Evolutionary conservation across 2,113 vertebrate species (phyloP).

Genomic region (Centrocercus urophasianus): DNA sequence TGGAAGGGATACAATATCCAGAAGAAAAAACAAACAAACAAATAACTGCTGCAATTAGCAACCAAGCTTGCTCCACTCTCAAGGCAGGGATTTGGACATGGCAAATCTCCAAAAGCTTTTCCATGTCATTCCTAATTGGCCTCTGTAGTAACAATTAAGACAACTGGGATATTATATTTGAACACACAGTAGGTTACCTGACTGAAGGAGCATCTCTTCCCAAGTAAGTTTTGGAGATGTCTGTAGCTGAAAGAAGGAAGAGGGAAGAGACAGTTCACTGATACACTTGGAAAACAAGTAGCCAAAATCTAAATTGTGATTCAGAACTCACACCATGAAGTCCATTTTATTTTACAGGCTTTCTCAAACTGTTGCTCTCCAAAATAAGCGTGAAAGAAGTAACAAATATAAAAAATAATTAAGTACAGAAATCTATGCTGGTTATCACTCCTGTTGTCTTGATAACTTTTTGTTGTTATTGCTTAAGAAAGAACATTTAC

Average conservation of each 20-base stretch:
- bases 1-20: not conserved
- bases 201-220: not conserved
- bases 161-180: not conserved
- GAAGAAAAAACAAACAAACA: not conserved
- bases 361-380: not conserved
- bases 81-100: not conserved
- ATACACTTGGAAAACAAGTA: not conserved
- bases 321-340: not conserved
- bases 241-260: not conserved
- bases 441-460: not conserved
- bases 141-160: not conserved
- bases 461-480: not conserved
- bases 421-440: not conserved
- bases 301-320: not conserved
- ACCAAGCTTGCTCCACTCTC: not conserved
- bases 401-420: not conserved
- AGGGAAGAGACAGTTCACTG: not conserved
- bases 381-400: not conserved
- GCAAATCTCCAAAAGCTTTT: not conserved
- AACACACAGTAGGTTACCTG: not conserved
- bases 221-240: not conserved
- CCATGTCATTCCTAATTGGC: not conserved
- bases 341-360: not conserved
- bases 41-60: not conserved
- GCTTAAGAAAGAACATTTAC: constrained; percentile 13